Base-by-base conservation (phyloP, 1,140 invertebrate genomes). In the Yoshiicerus persimilis region DNA sequence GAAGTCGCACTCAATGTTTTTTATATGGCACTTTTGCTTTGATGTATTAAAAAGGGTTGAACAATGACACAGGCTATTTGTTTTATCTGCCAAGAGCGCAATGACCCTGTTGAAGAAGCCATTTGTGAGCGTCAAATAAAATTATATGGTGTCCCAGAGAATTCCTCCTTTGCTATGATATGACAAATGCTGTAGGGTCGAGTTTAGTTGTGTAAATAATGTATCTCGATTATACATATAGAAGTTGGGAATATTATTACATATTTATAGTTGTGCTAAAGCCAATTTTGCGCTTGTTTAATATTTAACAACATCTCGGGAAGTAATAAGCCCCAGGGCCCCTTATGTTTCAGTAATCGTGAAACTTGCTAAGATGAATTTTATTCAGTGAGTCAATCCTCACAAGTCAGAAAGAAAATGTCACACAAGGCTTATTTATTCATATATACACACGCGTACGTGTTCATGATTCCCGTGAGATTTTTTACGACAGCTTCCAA, bases 391-490 rank as follows among this genome's bases (percentile, higher is more conserved):
- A 70, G 66, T 30, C 25, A 27, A 16, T 30, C 9, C 66, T 70
- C 66, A 70, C 13, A 70, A 70, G 25, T 32, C 66, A 30, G 9
- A 13, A 56, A 32, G 25, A 70, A 70, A 70, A 70, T 70, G 66
- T 70, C 66, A 70, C 66, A 70, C 25, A 27, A 16, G 30, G 27
- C 30, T 70, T 70, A 70, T 70, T 70, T 70, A 70, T 70, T 70
- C 66, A 70, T 70, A 70, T 70, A 66, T 23, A 66, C 66, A 70
- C 30, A 32, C 66, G 10, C n/a, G 75, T 38, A 80, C 32, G 32
- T 34, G 70, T 77, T 77, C 34, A 80, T 38, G 30, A 80, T 80
- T 80, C 75, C 75, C 75, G 75, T 80, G 75, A 80, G 75, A 80
- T 80, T 80, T 80, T 80, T 80, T 80, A 80, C 36, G 32, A 80